Base-by-base conservation (phyloP, 2,113 vertebrate genomes). In the Nibea albiflora region DNA sequence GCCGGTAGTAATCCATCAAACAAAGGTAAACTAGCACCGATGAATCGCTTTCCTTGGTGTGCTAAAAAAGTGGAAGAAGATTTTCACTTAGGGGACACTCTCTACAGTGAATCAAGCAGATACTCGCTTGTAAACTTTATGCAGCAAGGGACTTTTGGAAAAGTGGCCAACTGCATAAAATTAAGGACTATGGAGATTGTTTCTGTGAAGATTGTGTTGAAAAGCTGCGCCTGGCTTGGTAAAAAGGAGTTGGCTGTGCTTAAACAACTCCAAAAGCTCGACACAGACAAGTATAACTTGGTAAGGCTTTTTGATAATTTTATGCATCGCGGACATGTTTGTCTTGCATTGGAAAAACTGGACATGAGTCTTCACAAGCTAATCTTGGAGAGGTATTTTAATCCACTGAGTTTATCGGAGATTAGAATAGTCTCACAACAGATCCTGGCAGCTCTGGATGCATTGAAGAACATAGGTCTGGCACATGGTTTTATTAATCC, bases 331-430 rank as follows among this genome's bases (percentile, higher is more conserved):
- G 49, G 28, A 10, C 20, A 39, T 5, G 5, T 22, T 11, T 35
- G 63, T 65, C 44, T 65, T 2, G 63, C 6, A 4, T 44, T 65
- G 1, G 63, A 65, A 26, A 65, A 3, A 9, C 9, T 65, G 14
- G 63, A 49, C 14, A 17, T 3, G 11, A 49, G n/a, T 49, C 44
- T 65, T 8, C 2, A 26, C 3, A 8, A 47, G 3, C 1, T 65
- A 1, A 24, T 46, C 12, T 1, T 0, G 3, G 10, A 3, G 3
- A 24, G n/a, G 62, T 0, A 0, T 1, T 4, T 1, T 0, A 47
- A 11, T 2, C 22, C 62, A 2, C n/a, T 65, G 16, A 0, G 0
- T 61, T 11, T 61, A 22, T 47, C 44, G 11, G 42, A 65, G 63
- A 47, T 65, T 2, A 65, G 63, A 47, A 15, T 65, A 0, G 11